Conservation (phyloP, 35 echinoderm and acorn worm species). For the Acanthaster planci region DNA sequence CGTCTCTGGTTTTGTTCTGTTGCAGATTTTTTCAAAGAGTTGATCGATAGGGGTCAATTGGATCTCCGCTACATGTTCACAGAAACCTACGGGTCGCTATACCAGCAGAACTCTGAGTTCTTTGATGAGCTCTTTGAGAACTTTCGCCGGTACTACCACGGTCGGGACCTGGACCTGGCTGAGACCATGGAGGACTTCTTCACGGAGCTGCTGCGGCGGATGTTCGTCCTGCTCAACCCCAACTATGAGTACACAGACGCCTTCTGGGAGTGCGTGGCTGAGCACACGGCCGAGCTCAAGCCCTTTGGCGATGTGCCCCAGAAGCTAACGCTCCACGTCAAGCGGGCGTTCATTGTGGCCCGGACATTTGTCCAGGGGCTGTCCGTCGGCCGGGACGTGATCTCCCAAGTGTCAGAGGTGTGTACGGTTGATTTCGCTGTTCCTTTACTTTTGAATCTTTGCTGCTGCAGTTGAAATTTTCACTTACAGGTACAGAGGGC, state of each 20-base stretch:
- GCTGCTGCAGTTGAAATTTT: too few species aligned
- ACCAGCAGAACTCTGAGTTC: constrained; percentile 70
- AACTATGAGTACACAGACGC: constrained; percentile 60
- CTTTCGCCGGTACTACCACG: constrained; percentile 82
- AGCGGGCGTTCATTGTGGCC: constrained; percentile 73
- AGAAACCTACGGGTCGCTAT: constrained; percentile 82
- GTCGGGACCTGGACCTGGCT: constrained; percentile 72
- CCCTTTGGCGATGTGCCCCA: constrained; percentile 86
- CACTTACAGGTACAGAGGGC: too few species aligned
- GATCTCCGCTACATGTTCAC: constrained; percentile 86
- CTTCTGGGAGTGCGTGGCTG: constrained; percentile 72
- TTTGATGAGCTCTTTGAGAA: constrained; percentile 77
- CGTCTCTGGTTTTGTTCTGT: constrained; percentile 35
- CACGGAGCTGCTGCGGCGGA: constrained; percentile 72
- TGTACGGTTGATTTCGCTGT: not conserved
- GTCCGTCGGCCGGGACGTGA: constrained; percentile 67
- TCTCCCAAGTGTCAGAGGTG: constrained; percentile 81
- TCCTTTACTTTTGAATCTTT: too few species aligned
- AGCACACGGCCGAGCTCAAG: constrained; percentile 66
- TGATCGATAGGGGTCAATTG: constrained; percentile 71
- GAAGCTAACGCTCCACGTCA: constrained; percentile 61
- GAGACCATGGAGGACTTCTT: constrained; percentile 93
- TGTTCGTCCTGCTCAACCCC: constrained; percentile 77
- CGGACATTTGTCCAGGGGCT: constrained; percentile 94
- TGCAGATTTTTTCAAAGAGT: constrained; percentile 89